Evolutionary conservation across 2,888 invertebrate species (phyloP), one percentile per base, ranked within the genome.

Genomic region (Phortica okadai): DNA sequence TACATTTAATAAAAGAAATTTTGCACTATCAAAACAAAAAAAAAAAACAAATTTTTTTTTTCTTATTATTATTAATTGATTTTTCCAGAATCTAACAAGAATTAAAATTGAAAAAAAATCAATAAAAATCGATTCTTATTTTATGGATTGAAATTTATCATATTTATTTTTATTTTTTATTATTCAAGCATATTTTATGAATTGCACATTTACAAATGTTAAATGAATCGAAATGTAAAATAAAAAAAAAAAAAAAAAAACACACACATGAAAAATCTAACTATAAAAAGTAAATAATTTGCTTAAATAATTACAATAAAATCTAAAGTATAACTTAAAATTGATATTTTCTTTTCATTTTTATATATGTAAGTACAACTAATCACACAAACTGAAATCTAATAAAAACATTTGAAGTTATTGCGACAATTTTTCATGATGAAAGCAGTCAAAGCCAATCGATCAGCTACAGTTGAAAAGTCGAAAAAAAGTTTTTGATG

Each of bases 241-340:
- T 66, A 73, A 74, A 66, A 72, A 76, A 74, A 74, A 73, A 74
- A 66, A 72, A 76, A 74, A 67, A 74, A 62, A 73, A 74, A 59
- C 58, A 10, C 44, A n/a, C 33, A 76, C 45, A 76, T 73, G 7
- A 62, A 59, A 76, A 75, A 77, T 54, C 78, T 78, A 79, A 76
- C 73, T 80, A 79, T 81, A 79, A 81, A 82, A 79, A 67, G 42
- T 54, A 59, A 77, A 76, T 62, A 25, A 78, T 77, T 74, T 80
- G 79, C 82, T 59, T 73, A 73, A 73, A 73, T 16, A 59, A 73
- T 25, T 56, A 72, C 45, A 45, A 33, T 33, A 33, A 33, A 16
- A 41, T 64, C 59, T 62, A 25, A 50, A 44, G 6, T 66, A 33
- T 64, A 69, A 69, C 69, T 69, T 69, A 69, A 69, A 21, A 45